Percentiles rank a stretch among this genome's conserved stretches.
These are phyloP conservation scores for Eurystomus glaucurus DNA, from an alignment of 2,797 vertebrate genomes.

Conservation along the genomic window DNA sequence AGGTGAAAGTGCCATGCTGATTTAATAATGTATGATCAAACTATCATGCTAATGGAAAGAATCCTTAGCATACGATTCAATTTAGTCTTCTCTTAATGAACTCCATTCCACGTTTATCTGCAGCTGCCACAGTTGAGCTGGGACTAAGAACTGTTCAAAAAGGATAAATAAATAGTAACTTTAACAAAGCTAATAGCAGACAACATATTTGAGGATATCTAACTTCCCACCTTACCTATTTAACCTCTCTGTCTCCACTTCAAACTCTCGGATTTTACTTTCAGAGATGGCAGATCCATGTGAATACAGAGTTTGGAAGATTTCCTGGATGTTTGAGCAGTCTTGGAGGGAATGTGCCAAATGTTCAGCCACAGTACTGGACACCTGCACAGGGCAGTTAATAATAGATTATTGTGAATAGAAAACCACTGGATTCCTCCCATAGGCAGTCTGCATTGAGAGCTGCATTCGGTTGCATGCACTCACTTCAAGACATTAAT, in stretches of 20 bases:
- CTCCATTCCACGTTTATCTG: background rate
- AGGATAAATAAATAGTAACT: background rate
- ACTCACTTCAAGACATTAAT: background rate
- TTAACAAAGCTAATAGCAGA: background rate
- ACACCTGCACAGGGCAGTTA: slow-evolving; percentile 81
- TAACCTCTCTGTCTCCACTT: slow-evolving; percentile 90
- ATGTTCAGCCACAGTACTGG: slow-evolving; percentile 90
- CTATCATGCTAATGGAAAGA: background rate
- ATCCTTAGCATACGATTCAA: background rate
- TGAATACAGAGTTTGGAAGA: slow-evolving; percentile 91
- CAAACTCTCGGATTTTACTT: slow-evolving; percentile 91
- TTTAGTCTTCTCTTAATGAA: background rate
- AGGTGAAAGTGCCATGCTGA: background rate
- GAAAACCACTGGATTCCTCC: background rate
- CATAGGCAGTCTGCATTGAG: background rate
- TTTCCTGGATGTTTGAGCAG: slow-evolving; percentile 92
- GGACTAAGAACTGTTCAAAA: background rate
- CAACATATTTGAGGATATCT: background rate
- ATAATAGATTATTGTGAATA: background rate
- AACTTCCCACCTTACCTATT: slow-evolving; percentile 85
- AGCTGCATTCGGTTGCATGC: background rate
- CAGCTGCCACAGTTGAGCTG: background rate
- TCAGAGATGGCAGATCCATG: slow-evolving; percentile 92
- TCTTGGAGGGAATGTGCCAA: slow-evolving; percentile 91
- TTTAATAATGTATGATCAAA: background rate